Conservation (phyloP, 2,797 vertebrate species). For the Natrix natrix region DNA sequence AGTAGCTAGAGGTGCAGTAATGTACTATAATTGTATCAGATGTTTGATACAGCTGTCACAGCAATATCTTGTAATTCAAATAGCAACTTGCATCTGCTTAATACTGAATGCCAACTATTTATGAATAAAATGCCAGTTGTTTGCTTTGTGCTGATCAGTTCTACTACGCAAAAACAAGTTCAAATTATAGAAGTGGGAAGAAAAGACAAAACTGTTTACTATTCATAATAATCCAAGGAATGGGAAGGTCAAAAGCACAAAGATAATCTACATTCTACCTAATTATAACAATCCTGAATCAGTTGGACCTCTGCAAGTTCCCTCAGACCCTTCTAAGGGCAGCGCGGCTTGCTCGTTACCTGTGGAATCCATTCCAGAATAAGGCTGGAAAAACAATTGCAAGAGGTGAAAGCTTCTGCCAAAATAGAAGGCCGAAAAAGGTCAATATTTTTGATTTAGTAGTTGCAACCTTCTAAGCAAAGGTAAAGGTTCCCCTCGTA, state of each 20-base stretch:
- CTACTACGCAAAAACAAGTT: not conserved
- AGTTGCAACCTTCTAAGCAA: not conserved
- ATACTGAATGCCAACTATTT: not conserved
- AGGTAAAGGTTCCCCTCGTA: no score
- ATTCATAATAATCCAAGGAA: not conserved
- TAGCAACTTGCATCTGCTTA: not conserved
- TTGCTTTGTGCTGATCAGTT: not conserved
- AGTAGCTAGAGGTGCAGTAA: not conserved
- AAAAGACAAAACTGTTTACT: not conserved
- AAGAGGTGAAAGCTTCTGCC: not conserved
- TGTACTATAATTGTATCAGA: not conserved
- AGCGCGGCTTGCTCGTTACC: not conserved
- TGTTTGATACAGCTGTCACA: not conserved
- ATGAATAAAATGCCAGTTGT: not conserved
- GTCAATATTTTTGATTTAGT: not conserved
- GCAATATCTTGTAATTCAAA: not conserved
- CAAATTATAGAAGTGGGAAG: not conserved
- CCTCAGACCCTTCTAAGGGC: not conserved
- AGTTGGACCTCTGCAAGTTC: not conserved
- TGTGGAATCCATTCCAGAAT: not conserved
- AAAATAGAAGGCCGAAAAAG: not conserved
- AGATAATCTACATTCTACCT: not conserved
- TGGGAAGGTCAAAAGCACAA: not conserved
- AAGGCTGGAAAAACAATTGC: not conserved
- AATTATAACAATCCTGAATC: not conserved